Percentiles rank a stretch among this genome's conserved stretches.
phyloP scores from a whole-genome alignment of 2,888 invertebrate species.

The Prostheceraeus crozeri region DNA sequence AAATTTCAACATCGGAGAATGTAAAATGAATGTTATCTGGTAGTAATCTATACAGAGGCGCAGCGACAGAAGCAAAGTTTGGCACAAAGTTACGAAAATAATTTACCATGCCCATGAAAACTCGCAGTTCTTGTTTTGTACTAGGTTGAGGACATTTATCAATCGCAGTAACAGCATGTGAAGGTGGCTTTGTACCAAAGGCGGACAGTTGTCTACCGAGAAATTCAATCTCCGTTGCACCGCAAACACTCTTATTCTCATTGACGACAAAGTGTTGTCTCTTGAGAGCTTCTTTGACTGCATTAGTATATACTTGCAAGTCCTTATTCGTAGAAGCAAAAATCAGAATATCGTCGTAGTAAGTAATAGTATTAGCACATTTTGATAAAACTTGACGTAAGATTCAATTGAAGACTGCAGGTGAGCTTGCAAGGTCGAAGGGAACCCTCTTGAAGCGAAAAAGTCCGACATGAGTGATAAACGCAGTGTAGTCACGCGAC shows the following conservation, averaged over 20 bases:
- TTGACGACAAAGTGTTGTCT: not conserved
- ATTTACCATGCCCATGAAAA: constrained; percentile 20
- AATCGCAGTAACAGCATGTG: too few relatives aligned
- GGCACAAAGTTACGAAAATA: constrained; percentile 17
- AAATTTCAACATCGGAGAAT: too few relatives aligned
- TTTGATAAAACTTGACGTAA: constrained; percentile 10
- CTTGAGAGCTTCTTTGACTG: not conserved
- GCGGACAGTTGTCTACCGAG: constrained; percentile 16
- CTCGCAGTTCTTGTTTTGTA: constrained; percentile 13
- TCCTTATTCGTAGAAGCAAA: constrained; percentile 17
- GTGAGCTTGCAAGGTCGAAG: constrained; percentile 7
- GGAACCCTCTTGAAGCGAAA: too few relatives aligned
- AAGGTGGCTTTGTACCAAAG: too few relatives aligned
- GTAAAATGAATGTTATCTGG: too few relatives aligned
- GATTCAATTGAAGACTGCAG: constrained; percentile 17
- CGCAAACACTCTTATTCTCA: constrained; percentile 16
- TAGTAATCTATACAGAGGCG: constrained; percentile 26
- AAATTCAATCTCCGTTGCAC: constrained; percentile 21
- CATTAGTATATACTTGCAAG: not conserved
- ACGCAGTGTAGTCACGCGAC: too few relatives aligned
- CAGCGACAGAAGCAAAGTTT: not conserved
- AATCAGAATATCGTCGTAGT: constrained; percentile 22
- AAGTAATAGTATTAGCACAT: constrained; percentile 11
- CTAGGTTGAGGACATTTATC: too few relatives aligned
- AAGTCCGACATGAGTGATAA: too few relatives aligned